phyloP scores from a whole-genome alignment of 2,113 vertebrate species.

The Cairina moschata region DNA sequence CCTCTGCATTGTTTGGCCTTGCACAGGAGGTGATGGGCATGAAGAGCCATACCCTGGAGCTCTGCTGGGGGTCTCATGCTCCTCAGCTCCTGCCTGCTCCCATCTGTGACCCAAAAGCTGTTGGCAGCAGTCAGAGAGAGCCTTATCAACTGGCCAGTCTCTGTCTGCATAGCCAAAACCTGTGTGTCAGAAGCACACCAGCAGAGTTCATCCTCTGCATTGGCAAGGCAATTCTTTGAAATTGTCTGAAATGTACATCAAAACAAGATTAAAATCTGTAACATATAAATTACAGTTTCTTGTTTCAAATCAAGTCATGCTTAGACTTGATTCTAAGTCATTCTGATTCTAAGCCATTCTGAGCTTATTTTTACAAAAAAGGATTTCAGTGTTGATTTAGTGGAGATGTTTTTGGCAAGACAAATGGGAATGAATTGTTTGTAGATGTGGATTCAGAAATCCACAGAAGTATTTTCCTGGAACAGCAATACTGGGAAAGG shows the following conservation, averaged over 20 bases:
- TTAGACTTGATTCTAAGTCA: not conserved
- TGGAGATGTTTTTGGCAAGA: not conserved
- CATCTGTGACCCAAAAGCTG: too few relatives aligned
- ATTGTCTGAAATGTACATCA: not conserved
- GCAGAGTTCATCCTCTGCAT: not conserved
- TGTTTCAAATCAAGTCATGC: not conserved
- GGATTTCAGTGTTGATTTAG: not conserved
- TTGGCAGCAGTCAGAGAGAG: not conserved
- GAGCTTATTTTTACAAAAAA: not conserved
- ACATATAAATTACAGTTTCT: not conserved
- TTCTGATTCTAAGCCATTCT: not conserved
- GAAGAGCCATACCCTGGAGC: not conserved
- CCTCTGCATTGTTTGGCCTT: not conserved
- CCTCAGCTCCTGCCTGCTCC: not conserved
- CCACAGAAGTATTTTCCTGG: not conserved
- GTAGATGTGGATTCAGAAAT: not conserved
- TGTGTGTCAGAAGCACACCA: rapidly evolving
- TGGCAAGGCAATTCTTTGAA: not conserved
- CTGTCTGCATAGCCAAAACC: not conserved
- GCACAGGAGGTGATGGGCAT: rapidly evolving
- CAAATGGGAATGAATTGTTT: not conserved
- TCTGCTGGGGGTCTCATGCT: not conserved
- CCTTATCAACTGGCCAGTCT: not conserved
- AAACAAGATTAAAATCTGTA: not conserved
- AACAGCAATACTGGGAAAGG: not conserved